A percentile compares a stretch with the other conserved stretches of the same genome.
These are phyloP conservation scores for Epizoanthus illoricatus DNA, from an alignment of 92 coral and sea anemone genomes.

Conservation along the genomic window DNA sequence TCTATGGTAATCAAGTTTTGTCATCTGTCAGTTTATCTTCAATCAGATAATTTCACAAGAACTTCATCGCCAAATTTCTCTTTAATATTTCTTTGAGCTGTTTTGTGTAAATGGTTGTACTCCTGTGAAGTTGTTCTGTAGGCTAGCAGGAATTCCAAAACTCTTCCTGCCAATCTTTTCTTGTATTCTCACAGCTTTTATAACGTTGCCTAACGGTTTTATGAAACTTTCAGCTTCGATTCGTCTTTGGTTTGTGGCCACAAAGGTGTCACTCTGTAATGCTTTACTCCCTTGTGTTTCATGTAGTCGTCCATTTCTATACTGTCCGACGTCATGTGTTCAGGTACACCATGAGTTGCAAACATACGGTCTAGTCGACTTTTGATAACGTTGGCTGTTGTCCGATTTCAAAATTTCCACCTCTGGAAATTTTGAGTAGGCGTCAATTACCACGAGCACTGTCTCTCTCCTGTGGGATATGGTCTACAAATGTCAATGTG, in stretches of 20 bases:
- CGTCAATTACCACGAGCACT: slow-evolving; percentile 21
- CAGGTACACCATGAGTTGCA: slow-evolving; percentile 33
- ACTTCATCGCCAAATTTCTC: slow-evolving; percentile 21
- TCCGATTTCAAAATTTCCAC: slow-evolving; percentile 21
- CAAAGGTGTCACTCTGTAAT: slow-evolving; percentile 16
- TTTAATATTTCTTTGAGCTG: neutral
- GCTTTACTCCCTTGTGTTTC: slow-evolving; percentile 4
- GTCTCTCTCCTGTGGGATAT: slow-evolving; percentile 18
- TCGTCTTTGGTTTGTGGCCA: slow-evolving; percentile 42
- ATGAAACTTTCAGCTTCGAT: slow-evolving; percentile 29
- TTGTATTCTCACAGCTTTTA: slow-evolving; percentile 28
- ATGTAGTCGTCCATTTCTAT: slow-evolving; percentile 7
- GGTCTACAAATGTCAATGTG: slow-evolving; percentile 22
- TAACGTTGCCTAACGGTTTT: slow-evolving; percentile 24
- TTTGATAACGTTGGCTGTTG: neutral
- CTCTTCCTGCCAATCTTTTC: slow-evolving; percentile 31
- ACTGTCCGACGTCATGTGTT: slow-evolving; percentile 16
- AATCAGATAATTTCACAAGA: neutral
- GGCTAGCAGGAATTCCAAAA: slow-evolving; percentile 30
- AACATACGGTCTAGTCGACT: slow-evolving; percentile 20
- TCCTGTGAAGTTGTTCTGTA: slow-evolving; percentile 44
- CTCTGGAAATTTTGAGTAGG: slow-evolving; percentile 27
- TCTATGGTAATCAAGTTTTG: too few species aligned
- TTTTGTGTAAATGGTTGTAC: slow-evolving; percentile 7
- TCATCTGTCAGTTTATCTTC: too few species aligned